A percentile compares a stretch with the other conserved stretches of the same genome.
These are phyloP conservation scores for Boloria euphrosyne DNA, from an alignment of 2,888 invertebrate species.

Conservation along the genomic window DNA sequence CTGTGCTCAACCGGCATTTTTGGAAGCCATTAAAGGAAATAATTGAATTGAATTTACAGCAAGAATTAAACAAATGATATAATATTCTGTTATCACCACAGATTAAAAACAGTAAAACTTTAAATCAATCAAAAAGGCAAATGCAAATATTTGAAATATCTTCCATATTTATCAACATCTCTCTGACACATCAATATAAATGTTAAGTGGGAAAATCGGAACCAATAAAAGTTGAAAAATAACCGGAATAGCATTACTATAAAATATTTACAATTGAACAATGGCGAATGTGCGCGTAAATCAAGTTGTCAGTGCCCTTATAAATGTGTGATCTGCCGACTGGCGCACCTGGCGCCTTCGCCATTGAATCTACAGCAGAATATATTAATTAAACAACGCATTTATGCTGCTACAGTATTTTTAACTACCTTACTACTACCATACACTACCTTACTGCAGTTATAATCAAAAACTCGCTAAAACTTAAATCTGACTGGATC, in stretches of 20 bases:
- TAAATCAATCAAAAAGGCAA: neutral
- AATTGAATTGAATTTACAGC: too few species aligned
- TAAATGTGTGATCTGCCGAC: constrained; percentile 69
- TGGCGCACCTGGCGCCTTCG: constrained; percentile 62
- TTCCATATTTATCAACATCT: constrained; percentile 14
- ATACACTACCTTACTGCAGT: too few species aligned
- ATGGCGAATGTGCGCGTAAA: constrained; percentile 62
- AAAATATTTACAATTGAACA: constrained; percentile 65
- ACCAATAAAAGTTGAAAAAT: constrained; percentile 29
- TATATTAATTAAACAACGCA: constrained; percentile 65
- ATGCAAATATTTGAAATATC: neutral
- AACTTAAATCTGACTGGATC: too few species aligned
- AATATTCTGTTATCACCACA: neutral
- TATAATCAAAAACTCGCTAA: neutral
- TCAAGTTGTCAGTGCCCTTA: constrained; percentile 77
- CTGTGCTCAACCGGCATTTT: too few species aligned
- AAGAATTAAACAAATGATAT: too few species aligned
- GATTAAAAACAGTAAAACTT: neutral
- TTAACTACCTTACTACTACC: neutral
- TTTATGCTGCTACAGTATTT: neutral
- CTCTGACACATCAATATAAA: constrained; percentile 26
- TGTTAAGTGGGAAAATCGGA: constrained; percentile 23
- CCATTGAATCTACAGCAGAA: constrained; percentile 41
- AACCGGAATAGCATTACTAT: constrained; percentile 29
- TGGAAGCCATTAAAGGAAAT: too few species aligned